phyloP scores from a whole-genome alignment of 2,113 vertebrate genomes.

The Leucopsar rothschildi region DNA sequence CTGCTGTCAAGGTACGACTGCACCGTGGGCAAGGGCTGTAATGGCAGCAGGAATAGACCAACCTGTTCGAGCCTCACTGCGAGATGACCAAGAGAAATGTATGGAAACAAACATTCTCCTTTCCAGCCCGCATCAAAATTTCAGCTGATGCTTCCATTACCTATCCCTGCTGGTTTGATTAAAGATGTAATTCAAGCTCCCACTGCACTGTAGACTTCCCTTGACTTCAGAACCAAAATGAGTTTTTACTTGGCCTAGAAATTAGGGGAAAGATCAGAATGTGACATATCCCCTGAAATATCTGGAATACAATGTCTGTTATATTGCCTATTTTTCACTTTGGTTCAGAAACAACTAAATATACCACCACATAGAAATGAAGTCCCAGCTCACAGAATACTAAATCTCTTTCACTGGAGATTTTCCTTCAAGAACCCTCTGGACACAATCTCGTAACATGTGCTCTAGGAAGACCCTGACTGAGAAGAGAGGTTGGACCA shows the following conservation, averaged over 20 bases:
- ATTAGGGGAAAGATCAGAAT: background rate
- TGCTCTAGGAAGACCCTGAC: background rate
- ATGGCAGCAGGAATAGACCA: accelerated
- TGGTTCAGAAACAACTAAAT: background rate
- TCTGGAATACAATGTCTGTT: background rate
- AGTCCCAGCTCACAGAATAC: background rate
- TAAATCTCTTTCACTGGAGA: background rate
- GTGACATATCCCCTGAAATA: background rate
- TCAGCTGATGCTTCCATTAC: background rate
- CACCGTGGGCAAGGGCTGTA: accelerated
- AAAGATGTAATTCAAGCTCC: background rate
- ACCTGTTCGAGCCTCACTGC: accelerated
- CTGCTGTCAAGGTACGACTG: accelerated
- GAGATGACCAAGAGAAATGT: accelerated
- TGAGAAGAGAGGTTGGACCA: background rate
- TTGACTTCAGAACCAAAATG: background rate
- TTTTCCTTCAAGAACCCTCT: background rate
- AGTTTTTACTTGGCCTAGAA: background rate
- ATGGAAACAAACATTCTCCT: background rate
- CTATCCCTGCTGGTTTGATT: background rate
- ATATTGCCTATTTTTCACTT: background rate
- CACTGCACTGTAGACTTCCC: background rate
- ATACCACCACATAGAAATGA: background rate
- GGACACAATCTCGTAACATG: background rate
- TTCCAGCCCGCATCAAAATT: background rate